These are phyloP conservation scores for Physocephala rufipes DNA, from an alignment of 2,888 invertebrate genomes.

Conservation along the genomic window DNA sequence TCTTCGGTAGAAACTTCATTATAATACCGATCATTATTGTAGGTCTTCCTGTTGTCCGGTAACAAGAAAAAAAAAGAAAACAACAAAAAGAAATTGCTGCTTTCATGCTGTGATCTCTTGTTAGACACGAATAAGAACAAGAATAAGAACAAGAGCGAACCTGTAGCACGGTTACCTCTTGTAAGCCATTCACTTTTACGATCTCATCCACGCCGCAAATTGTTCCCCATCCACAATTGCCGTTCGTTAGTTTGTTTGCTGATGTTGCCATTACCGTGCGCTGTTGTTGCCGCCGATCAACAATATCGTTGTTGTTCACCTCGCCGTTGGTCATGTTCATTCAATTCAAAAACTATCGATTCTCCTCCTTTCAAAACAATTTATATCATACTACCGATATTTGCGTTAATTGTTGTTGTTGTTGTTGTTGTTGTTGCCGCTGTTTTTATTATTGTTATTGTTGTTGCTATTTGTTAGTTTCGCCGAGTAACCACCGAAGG, in stretches of 20 bases:
- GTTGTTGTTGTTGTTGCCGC: not conserved
- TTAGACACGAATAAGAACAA: not conserved
- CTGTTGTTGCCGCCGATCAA: not conserved
- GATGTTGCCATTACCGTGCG: conserved; percentile 3
- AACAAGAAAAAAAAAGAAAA: conserved; percentile 2
- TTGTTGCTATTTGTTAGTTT: not conserved
- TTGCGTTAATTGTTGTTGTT: not conserved
- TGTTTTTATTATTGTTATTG: conserved; percentile 1
- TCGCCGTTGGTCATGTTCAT: conserved; percentile 22
- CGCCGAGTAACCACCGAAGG: not conserved
- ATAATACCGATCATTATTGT: not conserved
- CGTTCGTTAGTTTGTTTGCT: not conserved
- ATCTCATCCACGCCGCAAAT: conserved; percentile 27
- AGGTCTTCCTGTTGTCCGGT: not conserved
- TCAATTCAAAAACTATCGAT: conserved; percentile 28
- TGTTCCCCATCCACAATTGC: not conserved
- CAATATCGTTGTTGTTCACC: conserved; percentile 4
- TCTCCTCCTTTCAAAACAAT: not conserved
- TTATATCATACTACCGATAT: conserved; percentile 7
- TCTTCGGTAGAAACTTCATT: not conserved
- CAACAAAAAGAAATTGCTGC: too few relatives aligned
- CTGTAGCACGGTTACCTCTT: conserved; percentile 35
- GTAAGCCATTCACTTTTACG: conserved; percentile 40
- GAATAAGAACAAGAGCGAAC: conserved; percentile 18
- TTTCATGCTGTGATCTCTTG: too few relatives aligned